A percentile compares a stretch with the other conserved stretches of the same genome.
Evolutionary conservation across 2,888 invertebrate species (phyloP).

Genomic region (Agonopterix alstromeriana): DNA sequence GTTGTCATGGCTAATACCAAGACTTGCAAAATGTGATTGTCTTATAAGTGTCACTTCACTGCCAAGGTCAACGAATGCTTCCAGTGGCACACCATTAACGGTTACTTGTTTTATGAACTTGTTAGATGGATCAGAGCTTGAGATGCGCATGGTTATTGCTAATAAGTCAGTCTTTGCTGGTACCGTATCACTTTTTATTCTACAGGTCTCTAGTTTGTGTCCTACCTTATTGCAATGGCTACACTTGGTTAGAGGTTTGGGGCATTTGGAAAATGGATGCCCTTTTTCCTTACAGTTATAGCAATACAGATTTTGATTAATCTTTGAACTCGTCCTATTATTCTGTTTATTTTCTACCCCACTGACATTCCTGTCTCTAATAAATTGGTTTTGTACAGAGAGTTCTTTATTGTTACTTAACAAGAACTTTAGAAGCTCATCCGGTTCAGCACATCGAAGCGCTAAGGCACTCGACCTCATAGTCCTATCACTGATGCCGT

Average conservation of each 20-base stretch:
- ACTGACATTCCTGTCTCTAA: conserved; percentile 1
- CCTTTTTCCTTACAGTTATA: conserved; percentile 16
- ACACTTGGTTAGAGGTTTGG: conserved; percentile 14
- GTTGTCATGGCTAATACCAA: too few relatives aligned
- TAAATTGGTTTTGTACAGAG: background rate
- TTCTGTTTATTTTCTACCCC: background rate
- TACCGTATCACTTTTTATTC: too few relatives aligned
- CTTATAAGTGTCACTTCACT: conserved; percentile 8
- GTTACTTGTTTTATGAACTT: conserved; percentile 6
- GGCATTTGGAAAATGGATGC: conserved; percentile 11
- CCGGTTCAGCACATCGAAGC: conserved; percentile 12
- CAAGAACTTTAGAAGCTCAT: conserved; percentile 13
- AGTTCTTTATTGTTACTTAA: conserved; percentile 7
- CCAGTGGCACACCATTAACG: background rate
- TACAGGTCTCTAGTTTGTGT: too few relatives aligned
- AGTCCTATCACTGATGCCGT: conserved; percentile 15
- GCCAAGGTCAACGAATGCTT: conserved; percentile 9
- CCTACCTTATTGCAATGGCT: conserved; percentile 8
- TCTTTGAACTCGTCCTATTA: background rate
- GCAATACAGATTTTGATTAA: conserved; percentile 2
- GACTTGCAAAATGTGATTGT: too few relatives aligned
- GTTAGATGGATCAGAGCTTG: background rate
- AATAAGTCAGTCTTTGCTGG: conserved; percentile 4
- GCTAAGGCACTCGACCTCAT: conserved; percentile 13
- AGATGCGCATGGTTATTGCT: conserved; percentile 7